These are phyloP conservation scores for Crotophaga sulcirostris DNA, from an alignment of 2,113 vertebrate species.

Conservation along the genomic window DNA sequence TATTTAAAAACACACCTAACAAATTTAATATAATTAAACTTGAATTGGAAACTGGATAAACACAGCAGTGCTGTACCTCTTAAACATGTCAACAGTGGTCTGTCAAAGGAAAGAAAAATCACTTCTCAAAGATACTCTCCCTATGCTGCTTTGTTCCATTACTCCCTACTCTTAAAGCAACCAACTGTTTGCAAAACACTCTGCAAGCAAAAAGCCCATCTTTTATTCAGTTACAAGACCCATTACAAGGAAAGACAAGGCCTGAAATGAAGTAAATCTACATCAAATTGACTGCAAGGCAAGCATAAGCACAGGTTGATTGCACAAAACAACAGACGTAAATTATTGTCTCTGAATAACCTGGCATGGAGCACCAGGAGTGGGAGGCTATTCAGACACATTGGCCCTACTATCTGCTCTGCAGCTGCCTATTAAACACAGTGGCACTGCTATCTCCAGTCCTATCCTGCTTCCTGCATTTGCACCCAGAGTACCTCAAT, in stretches of 20 bases:
- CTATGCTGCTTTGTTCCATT: rapidly evolving
- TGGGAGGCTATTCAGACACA: neutral
- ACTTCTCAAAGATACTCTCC: neutral
- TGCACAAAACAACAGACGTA: neutral
- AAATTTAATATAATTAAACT: neutral
- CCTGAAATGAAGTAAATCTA: neutral
- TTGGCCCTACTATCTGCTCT: neutral
- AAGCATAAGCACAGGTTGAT: neutral
- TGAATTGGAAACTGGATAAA: neutral
- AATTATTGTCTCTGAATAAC: neutral
- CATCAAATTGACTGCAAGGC: neutral
- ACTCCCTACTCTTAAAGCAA: neutral
- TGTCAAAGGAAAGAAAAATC: neutral
- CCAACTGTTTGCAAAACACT: neutral
- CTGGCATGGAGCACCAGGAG: neutral
- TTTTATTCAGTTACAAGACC: neutral
- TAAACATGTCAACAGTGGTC: neutral
- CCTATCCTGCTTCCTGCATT: neutral
- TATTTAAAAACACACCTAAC: neutral
- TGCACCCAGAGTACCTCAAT: neutral
- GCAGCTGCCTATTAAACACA: neutral
- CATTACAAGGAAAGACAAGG: neutral
- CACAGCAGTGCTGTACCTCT: neutral
- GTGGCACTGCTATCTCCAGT: neutral
- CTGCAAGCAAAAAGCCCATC: neutral